These are phyloP conservation scores for Catharus fuscescens DNA, from an alignment of 2,113 vertebrate species.

Conservation along the genomic window DNA sequence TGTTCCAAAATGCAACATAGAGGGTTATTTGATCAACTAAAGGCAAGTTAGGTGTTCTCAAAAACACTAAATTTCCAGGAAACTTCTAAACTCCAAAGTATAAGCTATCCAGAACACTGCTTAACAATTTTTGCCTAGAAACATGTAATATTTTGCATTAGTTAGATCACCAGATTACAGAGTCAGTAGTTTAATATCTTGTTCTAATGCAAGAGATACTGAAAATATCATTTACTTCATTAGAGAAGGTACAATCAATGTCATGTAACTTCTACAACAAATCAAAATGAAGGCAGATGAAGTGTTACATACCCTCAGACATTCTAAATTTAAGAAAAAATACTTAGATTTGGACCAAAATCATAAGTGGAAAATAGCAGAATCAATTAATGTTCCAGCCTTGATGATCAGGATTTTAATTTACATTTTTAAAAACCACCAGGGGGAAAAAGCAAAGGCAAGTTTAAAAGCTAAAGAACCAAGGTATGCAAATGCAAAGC, in stretches of 20 bases:
- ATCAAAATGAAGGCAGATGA: neutral
- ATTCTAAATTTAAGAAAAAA: neutral
- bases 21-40: neutral
- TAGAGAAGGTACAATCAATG: neutral
- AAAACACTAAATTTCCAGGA: neutral
- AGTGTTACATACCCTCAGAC: neutral
- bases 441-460: neutral
- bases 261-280: neutral
- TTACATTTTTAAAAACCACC: neutral
- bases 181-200: neutral
- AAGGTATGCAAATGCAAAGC: neutral
- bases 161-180: neutral
- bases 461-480: neutral
- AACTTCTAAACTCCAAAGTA: neutral
- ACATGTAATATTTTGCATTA: fast-evolving
- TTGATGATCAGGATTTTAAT: neutral
- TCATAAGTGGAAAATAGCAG: neutral
- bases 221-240: neutral
- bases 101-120: neutral
- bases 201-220: neutral
- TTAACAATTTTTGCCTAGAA: neutral
- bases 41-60: neutral
- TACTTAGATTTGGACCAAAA: neutral
- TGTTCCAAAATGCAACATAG: neutral
- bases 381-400: neutral